phyloP scores from a whole-genome alignment of 2,797 vertebrate species.

The Sandelia bainsii region DNA sequence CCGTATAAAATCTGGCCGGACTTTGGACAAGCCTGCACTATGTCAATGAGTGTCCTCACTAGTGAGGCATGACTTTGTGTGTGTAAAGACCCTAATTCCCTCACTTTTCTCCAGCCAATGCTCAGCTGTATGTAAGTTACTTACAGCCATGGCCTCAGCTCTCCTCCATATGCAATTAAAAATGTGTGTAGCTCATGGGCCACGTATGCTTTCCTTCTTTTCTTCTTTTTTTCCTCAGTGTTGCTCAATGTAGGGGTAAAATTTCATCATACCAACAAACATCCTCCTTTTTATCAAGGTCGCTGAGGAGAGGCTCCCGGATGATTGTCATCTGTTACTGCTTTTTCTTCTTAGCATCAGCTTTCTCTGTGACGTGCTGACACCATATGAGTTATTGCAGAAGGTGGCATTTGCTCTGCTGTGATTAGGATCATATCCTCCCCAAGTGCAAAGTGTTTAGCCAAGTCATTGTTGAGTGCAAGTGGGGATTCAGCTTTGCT shows the following conservation, averaged over 20 bases:
- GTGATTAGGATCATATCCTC: constrained; percentile 35
- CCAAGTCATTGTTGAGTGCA: constrained; percentile 45
- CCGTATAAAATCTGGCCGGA: too few relatives aligned
- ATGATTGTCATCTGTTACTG: constrained; percentile 54
- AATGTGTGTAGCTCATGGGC: constrained; percentile 41
- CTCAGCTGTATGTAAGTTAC: constrained; percentile 37
- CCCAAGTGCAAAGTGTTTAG: constrained; percentile 48
- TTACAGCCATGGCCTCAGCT: constrained; percentile 45
- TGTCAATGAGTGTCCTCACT: too few relatives aligned
- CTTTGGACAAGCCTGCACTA: too few relatives aligned
- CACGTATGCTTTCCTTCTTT: constrained; percentile 12
- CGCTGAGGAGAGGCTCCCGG: constrained; percentile 30
- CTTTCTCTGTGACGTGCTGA: constrained; percentile 33
- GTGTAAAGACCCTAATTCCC: too few relatives aligned
- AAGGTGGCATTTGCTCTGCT: constrained; percentile 17
- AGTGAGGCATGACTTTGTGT: too few relatives aligned
- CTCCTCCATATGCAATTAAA: constrained; percentile 56
- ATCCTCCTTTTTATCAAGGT: constrained; percentile 57
- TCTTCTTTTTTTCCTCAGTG: constrained; percentile 14
- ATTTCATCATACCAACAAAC: constrained; percentile 44
- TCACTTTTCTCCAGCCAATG: not conserved
- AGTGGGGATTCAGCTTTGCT: constrained; percentile 54
- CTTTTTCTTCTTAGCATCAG: not conserved
- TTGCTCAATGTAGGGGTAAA: constrained; percentile 33
- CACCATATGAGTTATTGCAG: constrained; percentile 12